Base-by-base conservation (phyloP, 2,113 vertebrate species). In the Gambusia affinis region DNA sequence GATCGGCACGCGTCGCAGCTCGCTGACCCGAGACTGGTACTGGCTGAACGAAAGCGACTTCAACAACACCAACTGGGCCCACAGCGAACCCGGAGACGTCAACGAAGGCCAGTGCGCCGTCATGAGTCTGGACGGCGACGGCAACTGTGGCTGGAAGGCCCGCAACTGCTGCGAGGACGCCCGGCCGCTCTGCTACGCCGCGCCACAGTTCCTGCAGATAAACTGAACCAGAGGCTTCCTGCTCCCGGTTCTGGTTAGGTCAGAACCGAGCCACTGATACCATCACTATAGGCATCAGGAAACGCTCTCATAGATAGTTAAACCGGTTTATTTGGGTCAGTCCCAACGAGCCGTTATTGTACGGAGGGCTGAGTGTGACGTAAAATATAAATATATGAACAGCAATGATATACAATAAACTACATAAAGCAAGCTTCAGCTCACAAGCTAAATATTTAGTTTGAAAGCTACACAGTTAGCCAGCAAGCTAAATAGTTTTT, bases 1-100 rank as follows among this genome's bases (percentile, higher is more conserved):
- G 94, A 89, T 95, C 22, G 89, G 93, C 51, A 72, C 93, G 84
- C 89, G 93, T 0, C 89, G 86, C 0, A 83, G 78, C 78, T 79
- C 92, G 3, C 12, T 44, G 39, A 85, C 54, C 0, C 87, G 86
- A 0, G 24, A 80, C 2, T 95, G 92, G 92, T 93, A 93, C 89
- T 94, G 94, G 94, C 44, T 90, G 1, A 81, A 27, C 33, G 0
- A 1, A 0, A 14, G 3, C 0, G 0, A 7, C 0, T 33, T 89
- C 30, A 8, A 0, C 0, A 7, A 35, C 28, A 82, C 84, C 62
- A 78, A 78, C 78, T 95, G 94, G 94, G 79, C 1, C 0, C 0
- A 8, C 0, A 75, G 44, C 0, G 76, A 93, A 31, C 92, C 93
- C 0, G 71, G 78, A 0, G 0, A 1, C 0, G 47, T 42, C 4